Percentiles rank a stretch among this genome's conserved stretches.
phyloP scores from a whole-genome alignment of 2,888 invertebrate species.

The Euproctis similis region DNA sequence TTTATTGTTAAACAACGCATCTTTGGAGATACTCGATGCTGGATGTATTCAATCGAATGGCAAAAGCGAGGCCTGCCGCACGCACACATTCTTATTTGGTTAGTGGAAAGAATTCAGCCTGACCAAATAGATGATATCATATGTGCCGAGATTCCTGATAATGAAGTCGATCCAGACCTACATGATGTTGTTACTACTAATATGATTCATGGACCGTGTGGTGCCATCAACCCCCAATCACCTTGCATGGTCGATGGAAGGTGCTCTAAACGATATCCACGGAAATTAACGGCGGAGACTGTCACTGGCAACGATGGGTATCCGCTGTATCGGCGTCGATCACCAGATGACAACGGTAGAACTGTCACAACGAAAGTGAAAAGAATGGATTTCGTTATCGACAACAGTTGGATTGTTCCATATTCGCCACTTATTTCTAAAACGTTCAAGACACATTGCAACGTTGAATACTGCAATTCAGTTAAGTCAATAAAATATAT shows the following conservation, averaged over 20 bases:
- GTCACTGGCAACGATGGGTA: slow-evolving; percentile 15
- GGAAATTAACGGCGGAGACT: slow-evolving; percentile 27
- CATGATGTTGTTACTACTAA: too few relatives aligned
- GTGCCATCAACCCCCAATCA: slow-evolving; percentile 14
- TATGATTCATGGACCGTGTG: slow-evolving; percentile 20
- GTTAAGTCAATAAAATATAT: too few relatives aligned
- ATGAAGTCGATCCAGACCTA: slow-evolving; percentile 13
- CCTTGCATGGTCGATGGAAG: slow-evolving; percentile 19
- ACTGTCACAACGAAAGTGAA: slow-evolving; percentile 9
- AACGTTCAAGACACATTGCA: too few relatives aligned
- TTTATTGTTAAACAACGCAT: slow-evolving; percentile 14
- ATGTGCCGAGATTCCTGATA: slow-evolving; percentile 18
- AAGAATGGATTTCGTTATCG: too few relatives aligned
- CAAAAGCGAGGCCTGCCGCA: too few relatives aligned
- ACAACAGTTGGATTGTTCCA: too few relatives aligned
- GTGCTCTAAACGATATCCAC: slow-evolving; percentile 37
- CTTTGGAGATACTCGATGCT: slow-evolving; percentile 20
- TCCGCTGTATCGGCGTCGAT: too few relatives aligned
- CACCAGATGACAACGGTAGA: slow-evolving; percentile 14
- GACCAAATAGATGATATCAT: slow-evolving; percentile 16
- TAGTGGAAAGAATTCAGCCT: slow-evolving; percentile 13
- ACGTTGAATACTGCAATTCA: too few relatives aligned
- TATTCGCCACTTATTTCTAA: too few relatives aligned
- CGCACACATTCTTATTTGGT: too few relatives aligned
- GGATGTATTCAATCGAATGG: too few relatives aligned